These are phyloP conservation scores for Nicator chloris DNA, from an alignment of 2,113 vertebrate genomes.

Conservation along the genomic window DNA sequence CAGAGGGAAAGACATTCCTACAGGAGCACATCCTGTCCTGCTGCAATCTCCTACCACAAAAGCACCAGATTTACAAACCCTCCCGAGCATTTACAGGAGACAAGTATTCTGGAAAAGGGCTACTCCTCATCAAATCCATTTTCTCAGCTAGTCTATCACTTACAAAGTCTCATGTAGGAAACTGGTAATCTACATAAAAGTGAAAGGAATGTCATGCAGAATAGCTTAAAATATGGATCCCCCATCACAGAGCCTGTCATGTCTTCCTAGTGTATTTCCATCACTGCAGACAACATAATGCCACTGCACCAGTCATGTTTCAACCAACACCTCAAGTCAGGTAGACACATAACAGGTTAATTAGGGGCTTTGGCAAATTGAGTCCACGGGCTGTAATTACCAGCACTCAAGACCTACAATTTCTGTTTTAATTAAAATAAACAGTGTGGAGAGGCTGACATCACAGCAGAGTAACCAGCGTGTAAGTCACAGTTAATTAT, in stretches of 20 bases:
- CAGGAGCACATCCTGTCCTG: neutral
- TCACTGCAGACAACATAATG: constrained; percentile 62
- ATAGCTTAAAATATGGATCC: constrained; percentile 32
- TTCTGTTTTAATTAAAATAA: constrained; percentile 86
- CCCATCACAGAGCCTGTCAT: constrained; percentile 26
- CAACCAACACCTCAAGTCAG: constrained; percentile 76
- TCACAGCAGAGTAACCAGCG: constrained; percentile 75
- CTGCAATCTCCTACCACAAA: neutral
- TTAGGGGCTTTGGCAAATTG: constrained; percentile 82
- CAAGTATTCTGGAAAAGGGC: neutral
- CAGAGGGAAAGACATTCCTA: neutral
- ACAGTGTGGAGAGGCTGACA: constrained; percentile 80
- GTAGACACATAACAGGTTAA: constrained; percentile 81
- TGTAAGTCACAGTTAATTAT: constrained; percentile 79
- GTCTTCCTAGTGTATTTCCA: constrained; percentile 52
- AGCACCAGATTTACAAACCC: neutral
- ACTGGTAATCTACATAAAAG: constrained; percentile 56
- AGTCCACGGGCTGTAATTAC: constrained; percentile 79
- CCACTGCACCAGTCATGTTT: constrained; percentile 73
- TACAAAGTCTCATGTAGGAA: constrained; percentile 27
- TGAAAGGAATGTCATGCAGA: constrained; percentile 55
- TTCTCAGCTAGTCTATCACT: constrained; percentile 43
- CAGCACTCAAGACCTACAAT: constrained; percentile 79
- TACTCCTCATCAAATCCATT: constrained; percentile 18
- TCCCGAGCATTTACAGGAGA: neutral